Evolutionary conservation across 1,140 invertebrate species (phyloP).

Genomic region (Microplitis mediator): DNA sequence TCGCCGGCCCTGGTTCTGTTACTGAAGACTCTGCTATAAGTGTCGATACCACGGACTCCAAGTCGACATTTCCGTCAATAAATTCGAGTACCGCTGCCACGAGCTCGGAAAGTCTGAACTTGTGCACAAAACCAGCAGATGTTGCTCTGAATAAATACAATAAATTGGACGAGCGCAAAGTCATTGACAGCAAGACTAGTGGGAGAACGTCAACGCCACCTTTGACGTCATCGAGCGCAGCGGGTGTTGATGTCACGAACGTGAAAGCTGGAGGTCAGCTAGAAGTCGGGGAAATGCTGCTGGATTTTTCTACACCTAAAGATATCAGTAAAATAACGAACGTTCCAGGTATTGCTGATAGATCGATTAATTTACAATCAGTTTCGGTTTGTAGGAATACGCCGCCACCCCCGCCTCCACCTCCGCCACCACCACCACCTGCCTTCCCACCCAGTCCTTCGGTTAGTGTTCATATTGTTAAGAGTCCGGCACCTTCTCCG

Average conservation of each 20-base stretch:
- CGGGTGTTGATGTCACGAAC: conserved; percentile 12
- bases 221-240: conserved; percentile 22
- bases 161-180: conserved; percentile 47
- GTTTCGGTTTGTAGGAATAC: conserved; percentile 63
- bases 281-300: conserved; percentile 68
- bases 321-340: conserved; percentile 37
- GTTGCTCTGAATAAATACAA: conserved; percentile 45
- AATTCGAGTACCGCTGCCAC: conserved; percentile 2
- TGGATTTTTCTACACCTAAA: conserved; percentile 71
- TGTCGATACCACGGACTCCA: conserved; percentile 2
- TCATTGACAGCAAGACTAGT: not conserved
- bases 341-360: conserved; percentile 47
- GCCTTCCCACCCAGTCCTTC: conserved; percentile 69
- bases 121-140: conserved; percentile 50
- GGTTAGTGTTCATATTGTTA: conserved; percentile 77
- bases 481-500: conserved; percentile 76
- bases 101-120: conserved; percentile 50
- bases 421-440: conserved; percentile 42
- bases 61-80: conserved; percentile 21
- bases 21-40: not conserved
- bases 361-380: conserved; percentile 57
- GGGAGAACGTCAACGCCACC: conserved; percentile 23
- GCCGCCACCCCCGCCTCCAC: conserved; percentile 57
- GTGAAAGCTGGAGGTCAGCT: conserved; percentile 49
- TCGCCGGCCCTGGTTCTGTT: not conserved